phyloP scores from a whole-genome alignment of 2,113 vertebrate species.

The Nesoenas mayeri region DNA sequence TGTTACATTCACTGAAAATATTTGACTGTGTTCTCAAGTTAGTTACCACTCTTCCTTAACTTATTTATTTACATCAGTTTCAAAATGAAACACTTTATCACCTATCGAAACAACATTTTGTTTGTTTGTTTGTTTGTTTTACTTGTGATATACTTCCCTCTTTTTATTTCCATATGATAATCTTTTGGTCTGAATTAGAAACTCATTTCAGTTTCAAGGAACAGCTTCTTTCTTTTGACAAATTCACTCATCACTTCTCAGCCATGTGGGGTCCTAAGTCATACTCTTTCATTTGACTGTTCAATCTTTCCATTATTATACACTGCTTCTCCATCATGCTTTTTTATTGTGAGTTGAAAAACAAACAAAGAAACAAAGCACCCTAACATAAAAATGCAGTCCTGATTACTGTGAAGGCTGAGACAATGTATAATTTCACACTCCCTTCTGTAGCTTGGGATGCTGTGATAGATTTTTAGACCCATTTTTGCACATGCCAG shows the following conservation, averaged over 20 bases:
- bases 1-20: not conserved
- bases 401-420: not conserved
- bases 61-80: not conserved
- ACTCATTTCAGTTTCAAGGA: not conserved
- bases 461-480: not conserved
- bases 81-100: not conserved
- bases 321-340: no score
- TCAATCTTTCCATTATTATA: not conserved
- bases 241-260: not conserved
- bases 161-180: conserved; percentile 14
- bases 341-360: not conserved
- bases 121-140: not conserved
- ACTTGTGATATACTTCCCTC: not conserved
- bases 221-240: not conserved
- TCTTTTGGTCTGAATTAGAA: conserved; percentile 32
- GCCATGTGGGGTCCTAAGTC: not conserved
- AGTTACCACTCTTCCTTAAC: not conserved
- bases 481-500: no score
- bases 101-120: not conserved
- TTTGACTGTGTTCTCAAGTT: not conserved
- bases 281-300: not conserved
- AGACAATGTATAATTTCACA: not conserved
- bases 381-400: not conserved
- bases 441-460: not conserved
- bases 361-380: rapidly evolving